Evolutionary conservation across 2,113 vertebrate species (phyloP).

Genomic region (Alethe diademata): DNA sequence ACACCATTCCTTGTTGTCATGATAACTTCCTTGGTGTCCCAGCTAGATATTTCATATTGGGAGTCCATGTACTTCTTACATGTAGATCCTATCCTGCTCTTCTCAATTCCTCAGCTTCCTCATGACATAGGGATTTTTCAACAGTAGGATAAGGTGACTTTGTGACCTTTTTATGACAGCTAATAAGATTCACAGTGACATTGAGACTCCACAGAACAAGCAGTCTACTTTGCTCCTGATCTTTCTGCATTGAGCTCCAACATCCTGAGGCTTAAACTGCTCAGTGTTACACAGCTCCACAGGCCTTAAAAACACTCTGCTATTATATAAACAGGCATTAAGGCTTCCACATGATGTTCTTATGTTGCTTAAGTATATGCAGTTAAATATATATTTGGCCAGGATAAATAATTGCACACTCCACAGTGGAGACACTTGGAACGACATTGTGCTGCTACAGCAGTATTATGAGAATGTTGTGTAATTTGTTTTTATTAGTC

Average conservation of each 20-base stretch:
- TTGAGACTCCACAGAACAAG: not conserved
- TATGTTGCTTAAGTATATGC: not conserved
- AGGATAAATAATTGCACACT: not conserved
- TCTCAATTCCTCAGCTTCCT: not conserved
- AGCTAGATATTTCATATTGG: not conserved
- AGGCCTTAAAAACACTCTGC: not conserved
- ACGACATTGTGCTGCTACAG: not conserved
- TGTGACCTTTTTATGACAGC: constrained; percentile 24
- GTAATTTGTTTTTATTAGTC: not conserved
- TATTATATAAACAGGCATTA: not conserved
- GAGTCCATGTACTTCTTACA: not conserved
- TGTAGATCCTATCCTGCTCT: not conserved
- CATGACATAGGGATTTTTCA: not conserved
- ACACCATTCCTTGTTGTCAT: fast-evolving
- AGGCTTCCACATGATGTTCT: not conserved
- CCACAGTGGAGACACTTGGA: not conserved
- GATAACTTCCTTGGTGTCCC: not conserved
- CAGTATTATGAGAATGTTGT: not conserved
- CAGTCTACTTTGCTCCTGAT: not conserved
- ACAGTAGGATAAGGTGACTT: not conserved
- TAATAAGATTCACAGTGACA: not conserved
- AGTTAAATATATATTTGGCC: not conserved
- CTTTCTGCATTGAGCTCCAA: not conserved
- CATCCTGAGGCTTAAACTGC: not conserved
- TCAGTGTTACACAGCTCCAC: not conserved